phyloP scores from a whole-genome alignment of 2,888 invertebrate species.

The Agrochola litura region DNA sequence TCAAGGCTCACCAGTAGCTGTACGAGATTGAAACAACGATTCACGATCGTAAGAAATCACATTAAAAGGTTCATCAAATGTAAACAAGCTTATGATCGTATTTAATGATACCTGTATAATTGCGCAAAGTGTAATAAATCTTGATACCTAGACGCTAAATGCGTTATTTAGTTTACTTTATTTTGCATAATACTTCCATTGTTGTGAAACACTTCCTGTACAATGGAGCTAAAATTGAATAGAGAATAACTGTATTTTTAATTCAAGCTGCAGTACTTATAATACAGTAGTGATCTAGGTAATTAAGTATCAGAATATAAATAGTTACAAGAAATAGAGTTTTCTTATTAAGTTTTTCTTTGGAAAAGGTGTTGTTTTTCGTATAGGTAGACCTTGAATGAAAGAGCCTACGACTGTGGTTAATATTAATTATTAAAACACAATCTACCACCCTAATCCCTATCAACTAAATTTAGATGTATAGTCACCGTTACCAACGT shows the following conservation, averaged over 20 bases:
- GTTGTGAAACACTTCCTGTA: slow-evolving; percentile 50
- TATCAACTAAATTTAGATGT: neutral
- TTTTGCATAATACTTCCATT: slow-evolving; percentile 50
- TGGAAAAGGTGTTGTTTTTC: neutral
- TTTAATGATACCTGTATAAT: slow-evolving; percentile 41
- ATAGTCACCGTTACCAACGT: neutral
- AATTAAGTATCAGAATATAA: too few relatives aligned
- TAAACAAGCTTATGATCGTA: slow-evolving; percentile 24
- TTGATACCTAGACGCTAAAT: slow-evolving; percentile 18
- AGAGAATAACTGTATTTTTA: neutral
- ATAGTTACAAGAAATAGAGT: neutral
- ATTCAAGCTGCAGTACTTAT: slow-evolving; percentile 12
- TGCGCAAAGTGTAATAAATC: slow-evolving; percentile 39
- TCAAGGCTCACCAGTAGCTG: slow-evolving; percentile 77
- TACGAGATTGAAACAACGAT: slow-evolving; percentile 69
- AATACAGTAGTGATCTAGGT: neutral
- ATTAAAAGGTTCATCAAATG: slow-evolving; percentile 46
- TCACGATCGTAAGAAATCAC: slow-evolving; percentile 61
- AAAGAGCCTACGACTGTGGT: neutral
- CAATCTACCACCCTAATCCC: neutral
- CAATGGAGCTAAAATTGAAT: neutral
- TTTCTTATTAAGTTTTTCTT: neutral
- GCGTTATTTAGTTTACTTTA: slow-evolving; percentile 29
- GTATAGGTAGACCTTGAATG: neutral
- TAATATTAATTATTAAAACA: neutral